Base-by-base conservation (phyloP, 2,888 invertebrate species). In the Tenthredo amoena region DNA sequence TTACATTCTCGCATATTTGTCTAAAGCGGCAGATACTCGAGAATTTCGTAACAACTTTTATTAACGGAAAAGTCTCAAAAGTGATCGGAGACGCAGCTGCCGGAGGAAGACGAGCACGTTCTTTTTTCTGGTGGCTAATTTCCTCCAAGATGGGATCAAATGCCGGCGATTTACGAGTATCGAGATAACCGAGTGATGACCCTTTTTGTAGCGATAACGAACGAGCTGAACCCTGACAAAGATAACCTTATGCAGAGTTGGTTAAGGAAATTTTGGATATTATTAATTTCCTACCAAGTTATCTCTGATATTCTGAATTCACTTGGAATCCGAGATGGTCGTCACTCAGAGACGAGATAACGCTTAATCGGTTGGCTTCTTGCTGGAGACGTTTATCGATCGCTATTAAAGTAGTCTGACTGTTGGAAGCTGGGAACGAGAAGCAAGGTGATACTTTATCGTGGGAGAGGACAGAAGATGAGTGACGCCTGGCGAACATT, bases 401-500 rank as follows among this genome's bases (percentile, higher is more conserved):
- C 81, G 58, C 34, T 77, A 55, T 81, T 58, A 37, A 81, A 81
- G 21, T 10, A n/a, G 79, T 58, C 37, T 37, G 58, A 21, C 31
- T 31, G 77, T 9, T 55, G 43, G 77, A 34, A 68, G 68, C 31
- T 18, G 2, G 68, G 31, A 68, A 68, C 34, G 12, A 76, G 43
- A 15, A 4, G 79, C 81, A 31, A 81, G 81, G 81, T 81, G 81
- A 81, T 40, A 81, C 81, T 81, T 58, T 62, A 50, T 40, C 58
- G 58, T 21, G 37, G 31, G 40, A 12, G 21, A n/a, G 81, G 81
- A 81, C 58, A 62, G 62, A 81, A 81, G 81, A 81, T 62, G 81
- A 81, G 12, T 81, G 81, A 81, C 81, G 62, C 81, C 81, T 40
- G 10, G 81, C 58, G 81, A 81, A 62, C 81, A 81, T 81, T 40